Base-by-base conservation (phyloP, 2,113 vertebrate species). In the Pycnonotus jocosus region DNA sequence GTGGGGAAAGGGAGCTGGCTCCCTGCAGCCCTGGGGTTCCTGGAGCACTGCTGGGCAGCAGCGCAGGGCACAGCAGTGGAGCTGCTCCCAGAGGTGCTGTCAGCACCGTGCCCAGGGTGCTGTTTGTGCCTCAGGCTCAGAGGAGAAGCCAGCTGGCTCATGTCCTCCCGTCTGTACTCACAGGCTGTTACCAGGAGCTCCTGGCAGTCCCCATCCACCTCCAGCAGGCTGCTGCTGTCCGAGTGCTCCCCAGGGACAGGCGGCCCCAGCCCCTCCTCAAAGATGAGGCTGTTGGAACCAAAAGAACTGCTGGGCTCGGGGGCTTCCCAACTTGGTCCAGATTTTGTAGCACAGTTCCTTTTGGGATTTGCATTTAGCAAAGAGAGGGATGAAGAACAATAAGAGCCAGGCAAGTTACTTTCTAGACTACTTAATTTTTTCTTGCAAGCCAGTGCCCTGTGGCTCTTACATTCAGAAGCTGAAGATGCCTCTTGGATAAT, bases 201-300 rank as follows among this genome's bases (percentile, higher is more conserved):
- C 76, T 97, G 91, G 18, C 98, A 96, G 77, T 98, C 98, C 47
- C 98, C 98, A 12, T 98, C 98, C 6, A 99, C 70, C 92, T 99
- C 99, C 86, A 97, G 94, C 42, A 98, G 98, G 68, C 97, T 98
- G 86, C 98, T 98, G 61, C 96, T 95, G 72, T 91, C 96, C 10
- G 97, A 97, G 93, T 97, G 94, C n/a, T 97, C 86, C 79, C 95
- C 96, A 38, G 98, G 30, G 11, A 92, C 90, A 40, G 96, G 97
- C n/a, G 90, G 86, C 21, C 94, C 81, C 20, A 85, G 56, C 0
- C 21, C 22, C 25, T 64, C 93, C 33, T 96, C 96, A 44, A 93
- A 65, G 6, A 90, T 82, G 74, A 91, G 47, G 61, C 74, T 90
- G 10, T 11, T 69, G 37, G 96, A 96, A 30, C 83, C 33, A 25